Evolutionary conservation across 2,113 vertebrate genomes (phyloP).

Genomic region (Aleadryas rufinucha): DNA sequence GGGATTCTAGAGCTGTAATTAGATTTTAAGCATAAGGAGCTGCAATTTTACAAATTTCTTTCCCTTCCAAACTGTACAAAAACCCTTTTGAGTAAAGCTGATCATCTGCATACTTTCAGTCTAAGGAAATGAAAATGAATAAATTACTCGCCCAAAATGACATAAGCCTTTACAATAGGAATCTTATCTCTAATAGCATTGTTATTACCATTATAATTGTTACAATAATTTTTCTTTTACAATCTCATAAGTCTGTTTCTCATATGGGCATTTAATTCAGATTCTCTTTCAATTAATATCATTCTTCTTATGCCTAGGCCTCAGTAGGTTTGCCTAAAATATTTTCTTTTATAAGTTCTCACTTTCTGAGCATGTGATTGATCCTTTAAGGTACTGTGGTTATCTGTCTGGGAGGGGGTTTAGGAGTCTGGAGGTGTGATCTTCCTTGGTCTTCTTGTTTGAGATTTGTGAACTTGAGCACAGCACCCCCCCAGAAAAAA

Average conservation of each 20-base stretch:
- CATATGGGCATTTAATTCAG: neutral
- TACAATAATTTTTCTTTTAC: constrained; percentile 22
- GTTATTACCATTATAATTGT: constrained; percentile 23
- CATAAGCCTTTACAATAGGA: neutral
- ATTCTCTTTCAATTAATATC: neutral
- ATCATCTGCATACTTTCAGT: neutral
- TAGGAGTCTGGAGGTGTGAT: neutral
- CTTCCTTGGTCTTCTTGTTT: neutral
- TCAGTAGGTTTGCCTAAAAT: neutral
- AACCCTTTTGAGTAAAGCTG: neutral
- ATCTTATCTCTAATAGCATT: constrained; percentile 18
- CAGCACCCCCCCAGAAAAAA: neutral
- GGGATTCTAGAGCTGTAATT: neutral
- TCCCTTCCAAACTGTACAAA: neutral
- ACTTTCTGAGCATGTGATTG: neutral
- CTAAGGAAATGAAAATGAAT: constrained; percentile 56
- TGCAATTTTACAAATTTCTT: neutral
- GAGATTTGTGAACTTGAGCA: neutral
- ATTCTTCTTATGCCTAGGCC: neutral
- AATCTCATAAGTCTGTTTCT: neutral
- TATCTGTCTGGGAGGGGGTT: neutral
- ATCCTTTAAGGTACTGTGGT: neutral
- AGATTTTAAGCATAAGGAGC: neutral
- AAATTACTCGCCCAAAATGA: constrained; percentile 30
- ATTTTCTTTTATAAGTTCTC: neutral